Percentiles rank a stretch among this genome's conserved stretches.
phyloP scores from a whole-genome alignment of 2,888 invertebrate species.

The Sarcophaga rosellei region DNA sequence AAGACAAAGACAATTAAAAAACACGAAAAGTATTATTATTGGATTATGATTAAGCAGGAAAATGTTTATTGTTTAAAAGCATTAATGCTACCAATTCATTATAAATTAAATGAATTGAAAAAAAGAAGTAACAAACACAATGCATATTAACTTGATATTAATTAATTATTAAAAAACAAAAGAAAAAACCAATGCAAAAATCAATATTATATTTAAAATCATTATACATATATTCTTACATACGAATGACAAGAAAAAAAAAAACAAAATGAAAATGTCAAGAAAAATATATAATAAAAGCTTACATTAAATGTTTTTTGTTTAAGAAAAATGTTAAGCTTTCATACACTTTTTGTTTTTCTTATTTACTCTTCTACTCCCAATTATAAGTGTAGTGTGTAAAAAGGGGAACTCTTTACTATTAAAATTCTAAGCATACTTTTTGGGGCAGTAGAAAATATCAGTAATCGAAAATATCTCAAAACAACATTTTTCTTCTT shows the following conservation, averaged over 20 bases:
- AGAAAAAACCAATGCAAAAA: conserved; percentile 31
- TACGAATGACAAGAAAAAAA: conserved; percentile 17
- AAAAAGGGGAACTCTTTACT: neutral
- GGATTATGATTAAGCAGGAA: conserved; percentile 56
- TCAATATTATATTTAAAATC: conserved; percentile 64
- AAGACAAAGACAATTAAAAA: conserved; percentile 18
- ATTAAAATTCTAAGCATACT: neutral
- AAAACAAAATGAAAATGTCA: neutral
- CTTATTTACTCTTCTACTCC: neutral
- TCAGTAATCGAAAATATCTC: too few species aligned
- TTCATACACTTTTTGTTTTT: conserved; percentile 24
- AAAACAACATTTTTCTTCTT: too few species aligned
- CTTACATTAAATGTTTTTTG: conserved; percentile 65
- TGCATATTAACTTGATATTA: conserved; percentile 67
- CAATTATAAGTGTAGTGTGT: conserved; percentile 33
- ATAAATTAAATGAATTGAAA: conserved; percentile 33
- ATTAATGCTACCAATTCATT: conserved; percentile 35
- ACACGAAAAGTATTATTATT: conserved; percentile 60
- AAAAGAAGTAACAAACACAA: neutral
- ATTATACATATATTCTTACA: conserved; percentile 49
- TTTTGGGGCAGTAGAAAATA: neutral
- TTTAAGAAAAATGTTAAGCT: conserved; percentile 60
- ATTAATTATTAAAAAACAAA: conserved; percentile 53
- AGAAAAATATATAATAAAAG: conserved; percentile 42
- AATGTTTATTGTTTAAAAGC: conserved; percentile 27